Conservation (phyloP, 2,797 vertebrate genomes). For the Diglossa cyanea region DNA sequence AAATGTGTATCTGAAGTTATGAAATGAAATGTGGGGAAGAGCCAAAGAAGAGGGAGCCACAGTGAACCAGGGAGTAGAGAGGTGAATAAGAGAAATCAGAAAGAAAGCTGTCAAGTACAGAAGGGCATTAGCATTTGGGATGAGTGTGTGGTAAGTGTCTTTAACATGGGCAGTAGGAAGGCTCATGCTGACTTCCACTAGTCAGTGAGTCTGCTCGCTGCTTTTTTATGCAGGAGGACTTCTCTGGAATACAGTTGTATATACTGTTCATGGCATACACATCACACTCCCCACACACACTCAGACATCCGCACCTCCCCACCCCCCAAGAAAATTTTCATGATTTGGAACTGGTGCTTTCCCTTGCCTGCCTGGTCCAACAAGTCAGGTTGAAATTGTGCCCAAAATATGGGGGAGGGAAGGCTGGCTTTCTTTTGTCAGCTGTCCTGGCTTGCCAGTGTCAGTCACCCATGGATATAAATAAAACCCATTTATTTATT, state of each 20-base stretch:
- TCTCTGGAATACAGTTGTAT: background rate
- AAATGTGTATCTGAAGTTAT: conserved; percentile 7
- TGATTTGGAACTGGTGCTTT: conserved; percentile 38
- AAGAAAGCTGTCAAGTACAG: background rate
- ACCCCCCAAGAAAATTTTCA: conserved; percentile 1
- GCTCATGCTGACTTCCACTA: background rate
- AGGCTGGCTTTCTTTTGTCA: conserved; percentile 49
- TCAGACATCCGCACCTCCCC: background rate
- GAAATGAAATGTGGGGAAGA: background rate
- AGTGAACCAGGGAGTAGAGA: background rate
- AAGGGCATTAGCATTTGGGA: background rate
- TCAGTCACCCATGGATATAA: conserved; percentile 68
- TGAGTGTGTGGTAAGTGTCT: background rate
- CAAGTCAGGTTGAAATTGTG: conserved; percentile 8
- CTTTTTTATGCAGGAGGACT: background rate
- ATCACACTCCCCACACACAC: background rate
- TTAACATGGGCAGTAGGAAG: background rate
- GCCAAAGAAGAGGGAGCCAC: background rate
- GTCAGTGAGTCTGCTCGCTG: background rate
- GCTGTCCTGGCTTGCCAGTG: conserved; percentile 65
- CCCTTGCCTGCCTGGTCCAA: background rate
- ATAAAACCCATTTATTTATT: conserved; percentile 59
- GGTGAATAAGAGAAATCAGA: background rate
- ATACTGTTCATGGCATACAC: background rate
- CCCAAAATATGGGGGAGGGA: conserved; percentile 51